These are phyloP conservation scores for Vanacampus margaritifer DNA, from an alignment of 2,113 vertebrate genomes.

Conservation along the genomic window DNA sequence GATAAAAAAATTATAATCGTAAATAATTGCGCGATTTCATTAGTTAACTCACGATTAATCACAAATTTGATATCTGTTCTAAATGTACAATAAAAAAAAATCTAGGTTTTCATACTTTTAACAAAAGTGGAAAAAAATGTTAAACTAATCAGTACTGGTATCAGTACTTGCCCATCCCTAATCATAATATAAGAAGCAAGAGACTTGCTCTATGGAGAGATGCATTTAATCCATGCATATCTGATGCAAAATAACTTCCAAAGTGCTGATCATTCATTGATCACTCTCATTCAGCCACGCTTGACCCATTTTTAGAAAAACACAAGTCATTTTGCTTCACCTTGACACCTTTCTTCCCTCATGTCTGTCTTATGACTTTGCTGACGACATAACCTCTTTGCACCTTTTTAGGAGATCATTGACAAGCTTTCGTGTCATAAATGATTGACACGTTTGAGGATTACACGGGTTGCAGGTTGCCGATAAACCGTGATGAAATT, in stretches of 20 bases:
- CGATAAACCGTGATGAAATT: neutral
- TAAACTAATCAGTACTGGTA: no score
- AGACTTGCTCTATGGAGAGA: neutral
- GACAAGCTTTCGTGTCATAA: constrained; percentile 49
- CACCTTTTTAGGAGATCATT: constrained; percentile 40
- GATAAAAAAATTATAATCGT: no score
- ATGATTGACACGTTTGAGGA: constrained; percentile 54
- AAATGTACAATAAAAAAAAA: no score
- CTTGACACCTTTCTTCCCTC: constrained; percentile 14
- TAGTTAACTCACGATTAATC: no score
- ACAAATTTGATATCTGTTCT: no score
- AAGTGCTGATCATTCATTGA: neutral
- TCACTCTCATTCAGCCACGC: neutral
- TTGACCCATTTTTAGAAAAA: neutral
- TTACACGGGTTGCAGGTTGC: constrained; percentile 20
- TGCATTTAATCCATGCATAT: neutral
- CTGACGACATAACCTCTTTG: constrained; percentile 23
- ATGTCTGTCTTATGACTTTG: constrained; percentile 24
- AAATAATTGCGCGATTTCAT: no score
- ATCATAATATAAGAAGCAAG: neutral
- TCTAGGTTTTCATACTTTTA: no score
- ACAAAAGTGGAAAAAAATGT: no score
- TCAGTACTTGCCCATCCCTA: no score
- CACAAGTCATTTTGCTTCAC: constrained; percentile 11
- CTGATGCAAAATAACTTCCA: no score